Base-by-base conservation (phyloP, 2,888 invertebrate genomes). In the Sipha maydis region DNA sequence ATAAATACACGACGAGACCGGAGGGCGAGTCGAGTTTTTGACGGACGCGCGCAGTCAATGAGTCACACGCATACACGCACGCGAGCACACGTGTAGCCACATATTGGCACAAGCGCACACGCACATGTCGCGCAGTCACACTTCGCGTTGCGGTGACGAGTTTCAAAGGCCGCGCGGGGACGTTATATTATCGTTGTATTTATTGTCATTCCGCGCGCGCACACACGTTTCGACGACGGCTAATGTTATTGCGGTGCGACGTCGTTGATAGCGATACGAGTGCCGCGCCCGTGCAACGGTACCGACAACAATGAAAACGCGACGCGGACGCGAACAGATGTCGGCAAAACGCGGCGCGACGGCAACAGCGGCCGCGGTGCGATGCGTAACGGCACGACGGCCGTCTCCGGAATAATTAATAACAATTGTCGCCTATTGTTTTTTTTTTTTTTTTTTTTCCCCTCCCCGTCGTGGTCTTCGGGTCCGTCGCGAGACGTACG, bases 21-120 rank as follows among this genome's bases (percentile, higher is more conserved):
- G 56, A 34, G 83, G 38, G 61, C n/a, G 75, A 56, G 56, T 21
- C 21, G 41, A 9, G 25, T 25, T 48, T 78, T 85, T 48, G 77
- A 69, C 85, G 85, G 85, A 77, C 85, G 38, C 34, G 38, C 28
- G 85, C 28, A 76, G 77, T 85, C 77, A 85, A 85, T 85, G 85
- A 85, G 85, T 85, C 85, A 85, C 67, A 38, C 83, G 0, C 48
- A n/a, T n/a, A n/a, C n/a, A n/a, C n/a, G n/a, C n/a, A 3, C 48
- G 19, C 14, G n/a, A 38, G 4, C 38, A n/a, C n/a, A 41, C 48
- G 8, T 9, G 14, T 21, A 56, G 2, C 8, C 5, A 61, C 14
- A 25, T 28, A 11, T 19, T 8, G 11, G 19, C 78, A 34, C 56
- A 11, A 14, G 54, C 54, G 11, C 56, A 34, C 21, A 31, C 78